These are phyloP conservation scores for Spea hammondii DNA, from an alignment of 2,797 vertebrate genomes.

Conservation along the genomic window DNA sequence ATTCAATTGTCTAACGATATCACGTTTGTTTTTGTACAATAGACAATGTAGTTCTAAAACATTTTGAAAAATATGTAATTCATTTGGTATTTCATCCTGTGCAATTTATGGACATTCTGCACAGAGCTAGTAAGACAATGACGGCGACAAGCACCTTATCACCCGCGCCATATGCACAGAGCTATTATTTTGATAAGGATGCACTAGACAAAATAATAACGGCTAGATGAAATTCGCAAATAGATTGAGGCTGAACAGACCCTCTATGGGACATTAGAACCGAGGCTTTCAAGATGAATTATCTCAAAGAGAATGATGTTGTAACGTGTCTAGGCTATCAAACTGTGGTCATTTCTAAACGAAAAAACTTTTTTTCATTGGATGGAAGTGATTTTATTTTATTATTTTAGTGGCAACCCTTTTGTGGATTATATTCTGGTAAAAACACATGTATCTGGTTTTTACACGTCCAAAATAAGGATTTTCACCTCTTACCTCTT, in stretches of 20 bases:
- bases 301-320: too few species aligned
- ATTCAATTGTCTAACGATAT: constrained; percentile 1
- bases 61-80: not conserved
- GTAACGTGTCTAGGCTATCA: too few species aligned
- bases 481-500: too few species aligned
- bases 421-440: too few species aligned
- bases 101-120: constrained; percentile 4
- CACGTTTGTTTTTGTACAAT: not conserved
- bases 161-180: not conserved
- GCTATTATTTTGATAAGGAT: not conserved
- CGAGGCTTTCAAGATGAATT: too few species aligned
- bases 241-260: not conserved
- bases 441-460: too few species aligned
- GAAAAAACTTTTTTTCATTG: too few species aligned
- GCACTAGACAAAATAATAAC: not conserved
- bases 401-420: too few species aligned
- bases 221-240: not conserved
- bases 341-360: too few species aligned
- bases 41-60: not conserved
- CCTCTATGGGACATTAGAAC: not conserved
- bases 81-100: not conserved
- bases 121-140: not conserved
- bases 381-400: too few species aligned
- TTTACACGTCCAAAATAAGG: too few species aligned
- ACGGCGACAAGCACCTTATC: not conserved